Percentiles rank a stretch among this genome's conserved stretches.
These are phyloP conservation scores for Vanessa cardui DNA, from an alignment of 2,888 invertebrate genomes.

Conservation along the genomic window DNA sequence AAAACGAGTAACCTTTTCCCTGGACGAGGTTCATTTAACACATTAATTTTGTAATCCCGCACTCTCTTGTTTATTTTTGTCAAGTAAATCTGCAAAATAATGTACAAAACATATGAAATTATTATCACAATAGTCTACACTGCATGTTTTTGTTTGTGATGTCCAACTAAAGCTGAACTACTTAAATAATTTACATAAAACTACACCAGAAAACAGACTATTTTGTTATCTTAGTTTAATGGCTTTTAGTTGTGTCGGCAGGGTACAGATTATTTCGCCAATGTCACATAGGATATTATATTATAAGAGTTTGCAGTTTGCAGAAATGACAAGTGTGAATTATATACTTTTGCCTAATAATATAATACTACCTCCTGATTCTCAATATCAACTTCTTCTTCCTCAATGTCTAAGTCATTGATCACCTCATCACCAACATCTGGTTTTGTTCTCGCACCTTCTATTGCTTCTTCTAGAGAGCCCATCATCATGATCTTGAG, in stretches of 20 bases:
- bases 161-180: too few species aligned
- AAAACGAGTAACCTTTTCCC: conserved; percentile 95
- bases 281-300: too few species aligned
- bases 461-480: conserved; percentile 95
- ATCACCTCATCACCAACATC: conserved; percentile 92
- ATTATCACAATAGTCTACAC: too few species aligned
- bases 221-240: too few species aligned
- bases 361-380: conserved; percentile 66
- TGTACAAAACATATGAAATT: neutral
- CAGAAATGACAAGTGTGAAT: too few species aligned
- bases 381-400: conserved; percentile 87
- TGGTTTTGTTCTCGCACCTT: conserved; percentile 90
- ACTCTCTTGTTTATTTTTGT: conserved; percentile 93
- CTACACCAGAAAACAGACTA: too few species aligned
- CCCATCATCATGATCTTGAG: conserved; percentile 99
- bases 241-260: too few species aligned
- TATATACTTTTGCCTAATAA: too few species aligned
- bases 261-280: too few species aligned
- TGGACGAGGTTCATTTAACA: conserved; percentile 90
- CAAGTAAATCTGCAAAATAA: conserved; percentile 84
- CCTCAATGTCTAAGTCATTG: conserved; percentile 95
- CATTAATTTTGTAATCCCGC: conserved; percentile 90
- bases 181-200: too few species aligned
- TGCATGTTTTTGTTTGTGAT: too few species aligned
- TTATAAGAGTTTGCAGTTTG: too few species aligned